Conservation (phyloP, 2,113 vertebrate species). For the Nipponia nippon region DNA sequence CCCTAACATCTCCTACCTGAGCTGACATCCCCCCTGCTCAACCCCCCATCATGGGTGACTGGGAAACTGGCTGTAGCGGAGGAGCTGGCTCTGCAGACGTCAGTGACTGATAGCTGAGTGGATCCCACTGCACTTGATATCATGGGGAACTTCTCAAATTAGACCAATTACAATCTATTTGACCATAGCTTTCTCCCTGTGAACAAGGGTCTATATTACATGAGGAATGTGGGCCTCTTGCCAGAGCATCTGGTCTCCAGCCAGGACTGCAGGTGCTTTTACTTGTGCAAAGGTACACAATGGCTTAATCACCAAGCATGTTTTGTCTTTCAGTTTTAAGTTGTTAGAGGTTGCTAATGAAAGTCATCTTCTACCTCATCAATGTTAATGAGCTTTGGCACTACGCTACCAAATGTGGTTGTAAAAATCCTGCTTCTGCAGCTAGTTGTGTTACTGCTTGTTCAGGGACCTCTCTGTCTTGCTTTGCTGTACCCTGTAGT, state of each 20-base stretch:
- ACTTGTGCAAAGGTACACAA: neutral
- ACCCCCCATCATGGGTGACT: rapidly evolving
- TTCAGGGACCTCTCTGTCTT: neutral
- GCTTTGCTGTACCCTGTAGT: neutral
- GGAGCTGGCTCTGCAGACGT: neutral
- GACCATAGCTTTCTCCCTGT: neutral
- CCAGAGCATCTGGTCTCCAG: neutral
- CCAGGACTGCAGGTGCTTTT: neutral
- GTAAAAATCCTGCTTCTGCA: neutral
- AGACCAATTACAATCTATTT: neutral
- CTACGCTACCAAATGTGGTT: neutral
- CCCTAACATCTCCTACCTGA: neutral
- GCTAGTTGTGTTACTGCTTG: neutral
- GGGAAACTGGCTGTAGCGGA: neutral
- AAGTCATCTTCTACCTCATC: neutral
- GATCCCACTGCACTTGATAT: neutral
- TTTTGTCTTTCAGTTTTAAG: neutral
- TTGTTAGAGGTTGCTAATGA: neutral
- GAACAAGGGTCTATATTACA: neutral
- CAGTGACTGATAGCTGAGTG: neutral
- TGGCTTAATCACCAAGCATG: neutral
- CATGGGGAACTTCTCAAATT: neutral
- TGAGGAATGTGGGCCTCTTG: neutral
- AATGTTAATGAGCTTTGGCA: neutral
- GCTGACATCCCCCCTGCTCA: neutral